Base-by-base conservation (phyloP, 2,888 invertebrate genomes). In the Drosophila peninsularis region DNA sequence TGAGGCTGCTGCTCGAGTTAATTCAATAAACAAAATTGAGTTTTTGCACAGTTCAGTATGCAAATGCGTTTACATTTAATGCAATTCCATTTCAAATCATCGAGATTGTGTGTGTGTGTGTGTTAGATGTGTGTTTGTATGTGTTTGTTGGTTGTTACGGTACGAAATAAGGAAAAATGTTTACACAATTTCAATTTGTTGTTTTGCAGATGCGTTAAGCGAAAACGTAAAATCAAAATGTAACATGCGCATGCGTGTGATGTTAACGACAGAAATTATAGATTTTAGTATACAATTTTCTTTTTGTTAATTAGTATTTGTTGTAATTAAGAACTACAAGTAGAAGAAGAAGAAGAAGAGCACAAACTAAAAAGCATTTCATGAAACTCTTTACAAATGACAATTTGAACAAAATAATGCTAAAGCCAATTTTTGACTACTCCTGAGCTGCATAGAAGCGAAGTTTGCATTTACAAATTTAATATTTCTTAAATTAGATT, bases 161-260 rank as follows among this genome's bases (percentile, higher is more conserved):
- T 73, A 10, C 5, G 19, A 49, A 50, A 50, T 70, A 64, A 84
- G 57, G 47, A 63, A 65, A 73, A 87, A 66, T 82, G 73, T 58
- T 77, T 71, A 74, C 61, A 73, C 67, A 86, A 47, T 47, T 47
- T 47, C 27, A 47, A 47, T 47, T 47, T 32, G 30, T 47, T 47
- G 30, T 37, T 80, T 80, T 71, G 74, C 67, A 75, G 74, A 78
- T 79, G 80, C 80, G 71, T 80, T 71, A 83, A 90, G 75, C 76
- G 80, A 79, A 80, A 80, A 80, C 41, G 42, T 62, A 80, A 82
- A 87, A 91, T 91, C 90, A 91, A 32, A 47, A 50, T 50, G 50
- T 50, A 90, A 88, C 92, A 92, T 92, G 92, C 92, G 92, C 92
- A 92, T 92, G 92, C 92, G 79, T 92, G 92, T 92, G 92, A 92